A percentile compares a stretch with the other conserved stretches of the same genome.
These are phyloP conservation scores for Leptinotarsa haldemani DNA, from an alignment of 2,888 invertebrate species.

Conservation along the genomic window DNA sequence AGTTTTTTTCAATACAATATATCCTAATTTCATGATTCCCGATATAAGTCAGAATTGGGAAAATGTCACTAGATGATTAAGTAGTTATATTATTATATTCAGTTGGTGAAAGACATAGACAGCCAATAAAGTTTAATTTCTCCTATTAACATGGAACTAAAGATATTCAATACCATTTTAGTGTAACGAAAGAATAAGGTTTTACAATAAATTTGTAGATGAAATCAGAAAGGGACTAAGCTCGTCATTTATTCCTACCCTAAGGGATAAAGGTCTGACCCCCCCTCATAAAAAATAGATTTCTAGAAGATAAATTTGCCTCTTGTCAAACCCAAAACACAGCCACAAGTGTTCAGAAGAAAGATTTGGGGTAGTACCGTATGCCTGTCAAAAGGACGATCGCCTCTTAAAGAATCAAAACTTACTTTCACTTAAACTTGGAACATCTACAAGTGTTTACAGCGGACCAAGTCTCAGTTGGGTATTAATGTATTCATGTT, in stretches of 20 bases:
- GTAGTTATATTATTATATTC: too few relatives aligned
- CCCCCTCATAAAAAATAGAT: conserved; percentile 60
- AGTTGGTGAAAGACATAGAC: too few relatives aligned
- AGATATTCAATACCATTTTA: not conserved
- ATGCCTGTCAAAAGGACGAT: conserved; percentile 32
- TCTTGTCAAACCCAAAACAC: conserved; percentile 60
- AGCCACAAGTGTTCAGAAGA: conserved; percentile 59
- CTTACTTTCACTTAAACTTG: conserved; percentile 59
- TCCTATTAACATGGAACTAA: not conserved
- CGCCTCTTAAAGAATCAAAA: conserved; percentile 54
- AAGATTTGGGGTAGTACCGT: conserved; percentile 32
- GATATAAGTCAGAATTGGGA: too few relatives aligned
- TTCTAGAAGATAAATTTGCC: conserved; percentile 61
- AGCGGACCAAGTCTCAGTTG: conserved; percentile 54
- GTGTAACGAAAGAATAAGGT: conserved; percentile 4
- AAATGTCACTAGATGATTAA: too few relatives aligned
- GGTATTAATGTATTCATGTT: conserved; percentile 52
- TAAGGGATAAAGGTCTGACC: conserved; percentile 47
- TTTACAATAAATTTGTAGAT: conserved; percentile 13
- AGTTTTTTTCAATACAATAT: too few relatives aligned
- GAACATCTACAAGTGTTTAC: conserved; percentile 65
- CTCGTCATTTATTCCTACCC: conserved; percentile 36
- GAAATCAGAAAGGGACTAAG: conserved; percentile 18
- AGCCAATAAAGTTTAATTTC: not conserved
- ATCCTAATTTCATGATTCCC: too few relatives aligned